Evolutionary conservation across 2,113 vertebrate species (phyloP).

Genomic region (Riparia riparia): DNA sequence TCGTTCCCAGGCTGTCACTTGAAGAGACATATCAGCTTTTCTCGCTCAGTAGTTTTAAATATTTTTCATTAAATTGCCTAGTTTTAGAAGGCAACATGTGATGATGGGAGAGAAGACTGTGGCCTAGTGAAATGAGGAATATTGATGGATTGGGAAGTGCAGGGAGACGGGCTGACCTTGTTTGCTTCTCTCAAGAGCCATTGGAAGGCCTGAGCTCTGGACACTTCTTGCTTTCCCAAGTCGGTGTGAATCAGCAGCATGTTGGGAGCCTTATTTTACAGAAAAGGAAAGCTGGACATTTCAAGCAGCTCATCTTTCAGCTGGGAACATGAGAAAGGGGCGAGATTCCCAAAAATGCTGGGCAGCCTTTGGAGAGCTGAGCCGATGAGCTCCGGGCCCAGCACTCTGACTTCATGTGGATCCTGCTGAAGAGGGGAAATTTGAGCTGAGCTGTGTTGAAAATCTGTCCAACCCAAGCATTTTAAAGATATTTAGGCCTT

Average conservation of each 20-base stretch:
- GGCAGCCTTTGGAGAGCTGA: not conserved
- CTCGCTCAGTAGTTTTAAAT: not conserved
- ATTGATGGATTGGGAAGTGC: not conserved
- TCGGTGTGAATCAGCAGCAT: not conserved
- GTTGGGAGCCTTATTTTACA: not conserved
- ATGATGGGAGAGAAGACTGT: not conserved
- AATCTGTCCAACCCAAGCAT: conserved; percentile 9
- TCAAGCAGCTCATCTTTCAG: not conserved
- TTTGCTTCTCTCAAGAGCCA: not conserved
- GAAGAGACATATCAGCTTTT: not conserved
- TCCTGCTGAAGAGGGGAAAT: conserved; percentile 32
- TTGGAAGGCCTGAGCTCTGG: not conserved
- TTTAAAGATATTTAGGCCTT: conserved; percentile 22
- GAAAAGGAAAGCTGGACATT: not conserved
- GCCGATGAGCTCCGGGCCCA: rapidly evolving
- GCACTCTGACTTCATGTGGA: not conserved
- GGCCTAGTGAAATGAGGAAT: not conserved
- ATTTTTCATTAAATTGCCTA: not conserved
- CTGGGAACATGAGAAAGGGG: not conserved
- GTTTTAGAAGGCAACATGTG: not conserved
- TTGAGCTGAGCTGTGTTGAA: conserved; percentile 21
- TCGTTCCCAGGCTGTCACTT: not conserved
- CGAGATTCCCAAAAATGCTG: not conserved
- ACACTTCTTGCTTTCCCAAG: not conserved
- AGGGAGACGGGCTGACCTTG: rapidly evolving